phyloP scores from a whole-genome alignment of 2,797 vertebrate genomes.

The Rousettus madagascariensis region DNA sequence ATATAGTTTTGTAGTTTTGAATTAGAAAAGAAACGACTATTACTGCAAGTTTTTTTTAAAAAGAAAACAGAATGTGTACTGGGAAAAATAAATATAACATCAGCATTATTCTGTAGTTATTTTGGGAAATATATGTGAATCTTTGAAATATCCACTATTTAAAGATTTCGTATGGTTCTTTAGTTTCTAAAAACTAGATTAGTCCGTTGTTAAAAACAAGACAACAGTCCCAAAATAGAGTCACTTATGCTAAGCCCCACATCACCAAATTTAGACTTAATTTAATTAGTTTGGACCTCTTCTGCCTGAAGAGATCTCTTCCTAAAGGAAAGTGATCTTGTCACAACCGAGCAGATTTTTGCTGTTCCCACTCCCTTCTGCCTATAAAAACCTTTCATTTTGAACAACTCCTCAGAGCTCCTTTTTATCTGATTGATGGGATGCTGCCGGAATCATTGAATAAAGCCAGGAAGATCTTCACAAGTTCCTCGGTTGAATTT shows the following conservation, averaged over 20 bases:
- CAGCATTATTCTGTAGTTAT: neutral
- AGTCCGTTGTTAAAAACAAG: neutral
- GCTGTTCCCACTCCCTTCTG: neutral
- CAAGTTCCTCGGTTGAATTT: neutral
- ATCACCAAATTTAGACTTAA: neutral
- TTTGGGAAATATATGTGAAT: neutral
- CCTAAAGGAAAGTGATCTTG: neutral
- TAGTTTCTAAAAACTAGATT: conserved; percentile 20
- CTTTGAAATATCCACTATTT: neutral
- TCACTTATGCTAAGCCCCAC: neutral
- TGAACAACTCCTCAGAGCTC: neutral
- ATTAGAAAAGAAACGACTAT: conserved; percentile 17
- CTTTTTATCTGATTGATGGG: neutral
- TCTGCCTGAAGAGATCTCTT: neutral
- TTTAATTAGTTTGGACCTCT: neutral
- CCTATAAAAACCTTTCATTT: neutral
- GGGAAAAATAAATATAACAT: neutral
- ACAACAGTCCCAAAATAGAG: neutral
- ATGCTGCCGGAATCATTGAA: neutral
- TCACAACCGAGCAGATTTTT: neutral
- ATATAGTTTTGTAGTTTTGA: neutral
- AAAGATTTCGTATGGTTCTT: neutral
- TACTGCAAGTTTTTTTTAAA: neutral
- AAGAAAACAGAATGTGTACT: neutral
- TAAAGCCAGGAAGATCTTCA: neutral